Base-by-base conservation (phyloP, 2,797 vertebrate genomes). In the Morus bassanus region DNA sequence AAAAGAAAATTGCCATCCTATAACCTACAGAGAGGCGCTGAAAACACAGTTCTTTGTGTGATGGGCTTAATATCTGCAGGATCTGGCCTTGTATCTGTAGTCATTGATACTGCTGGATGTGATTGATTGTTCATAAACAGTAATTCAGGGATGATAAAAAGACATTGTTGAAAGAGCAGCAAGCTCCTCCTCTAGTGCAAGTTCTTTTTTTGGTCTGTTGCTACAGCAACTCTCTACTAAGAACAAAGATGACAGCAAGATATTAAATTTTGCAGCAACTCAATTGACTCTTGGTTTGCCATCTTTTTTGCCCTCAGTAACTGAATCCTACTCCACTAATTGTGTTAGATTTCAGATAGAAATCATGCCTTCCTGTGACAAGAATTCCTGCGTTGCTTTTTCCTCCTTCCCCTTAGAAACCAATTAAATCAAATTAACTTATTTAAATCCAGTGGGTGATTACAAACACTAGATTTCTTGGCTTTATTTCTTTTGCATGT, bases 231-330 rank as follows among this genome's bases (percentile, higher is more conserved):
- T 97, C 96, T 77, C 81, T 87, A 70, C 95, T 89, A 92, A 96
- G 95, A 95, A 96, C 96, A 97, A 97, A 97, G 96, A 98, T 94
- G 97, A 97, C 93, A 98, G 95, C 89, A 95, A 98, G 96, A 95
- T 93, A 98, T 97, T 97, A 95, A 94, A 98, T 96, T 96, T 93
- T 97, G 90, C 93, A 97, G 93, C 89, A 97, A 98, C 96, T 97
- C 96, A 95, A 96, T 96, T 98, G 96, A 95, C 97, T 98, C 87
- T 85, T 84, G 91, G 95, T 96, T 96, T 64, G 91, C 75, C 85
- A 94, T 81, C 94, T 88, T 76, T 92, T 96, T 83, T 95, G 86
- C 85, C 79, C 94, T 82, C 81, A 39, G 87, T 95, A 94, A 95
- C 92, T 86, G 85, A 85, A 93, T 95, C 83, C 87, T 93, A 33